Evolutionary conservation across 2,113 vertebrate genomes (phyloP), one percentile per base, ranked within the genome.

Genomic region (Podarcis cretensis): DNA sequence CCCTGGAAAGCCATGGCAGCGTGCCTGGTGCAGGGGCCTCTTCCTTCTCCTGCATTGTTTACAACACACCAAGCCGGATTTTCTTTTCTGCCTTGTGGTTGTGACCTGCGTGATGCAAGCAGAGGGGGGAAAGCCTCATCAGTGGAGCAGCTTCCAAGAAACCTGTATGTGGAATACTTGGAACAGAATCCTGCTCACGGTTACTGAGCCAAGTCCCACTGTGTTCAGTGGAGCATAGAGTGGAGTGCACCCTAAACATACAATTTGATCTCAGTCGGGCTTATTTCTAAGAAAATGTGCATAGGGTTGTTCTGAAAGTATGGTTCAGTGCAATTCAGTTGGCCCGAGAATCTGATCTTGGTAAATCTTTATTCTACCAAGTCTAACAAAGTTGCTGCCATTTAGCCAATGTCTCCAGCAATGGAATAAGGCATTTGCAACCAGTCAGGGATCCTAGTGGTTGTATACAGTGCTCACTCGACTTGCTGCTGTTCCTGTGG

Each of bases 11-110:
- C 65, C 54, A 74, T 6, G 7, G 8, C 27, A 63, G 14, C 32
- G 2, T 21, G 81, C 4, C 18, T 69, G 40, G 81, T 9, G 5
- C 81, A 84, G 16, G 63, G 69, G 23, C 43, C 81, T 83, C 74
- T 89, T 89, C 81, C 87, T 89, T 69, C n/a, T 57, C 20, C n/a
- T 68, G 74, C 74, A 84, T 89, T 89, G 87, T 89, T 83, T 89
- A 79, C 75, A 68, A 23, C 76, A n/a, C 8, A 78, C 63, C 59
- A 40, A 35, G 13, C 2, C 3, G 32, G 69, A 25, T 66, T 83
- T 89, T 81, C 81, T 74, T 74, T 87, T 74, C 54, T 35, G 68
- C 23, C 63, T 54, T 68, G 43, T 5, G 68, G 20, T n/a, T 54
- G 8, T 13, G 57, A 30, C n/a, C 16, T 4, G 25, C 20, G 40